Evolutionary conservation across 2,113 vertebrate genomes (phyloP).

Genomic region (Petrocephalus microphthalmus): DNA sequence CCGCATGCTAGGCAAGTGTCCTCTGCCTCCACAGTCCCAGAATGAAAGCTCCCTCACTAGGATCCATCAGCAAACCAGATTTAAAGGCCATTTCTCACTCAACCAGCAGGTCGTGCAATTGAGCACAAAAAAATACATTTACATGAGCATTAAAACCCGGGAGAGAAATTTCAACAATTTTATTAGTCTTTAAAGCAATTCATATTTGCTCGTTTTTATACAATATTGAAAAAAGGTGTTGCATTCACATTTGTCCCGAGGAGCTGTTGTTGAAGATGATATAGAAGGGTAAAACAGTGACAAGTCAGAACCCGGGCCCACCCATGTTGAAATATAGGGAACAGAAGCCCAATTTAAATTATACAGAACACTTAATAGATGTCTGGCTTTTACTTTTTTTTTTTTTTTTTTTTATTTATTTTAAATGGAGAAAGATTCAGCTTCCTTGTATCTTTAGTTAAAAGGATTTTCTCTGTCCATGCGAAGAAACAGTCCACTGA

Average conservation of each 20-base stretch:
- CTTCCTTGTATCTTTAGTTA: constrained; percentile 7
- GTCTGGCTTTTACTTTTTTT: constrained; percentile 46
- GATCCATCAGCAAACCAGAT: constrained; percentile 5
- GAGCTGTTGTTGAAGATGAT: constrained; percentile 81
- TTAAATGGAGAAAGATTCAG: constrained; percentile 11
- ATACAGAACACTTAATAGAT: constrained; percentile 83
- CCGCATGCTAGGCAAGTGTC: neutral
- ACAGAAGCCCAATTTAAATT: constrained; percentile 78
- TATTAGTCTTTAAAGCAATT: constrained; percentile 71
- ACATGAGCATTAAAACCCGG: constrained; percentile 72
- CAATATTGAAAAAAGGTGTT: constrained; percentile 87
- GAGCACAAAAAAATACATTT: constrained; percentile 14
- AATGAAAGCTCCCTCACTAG: neutral
- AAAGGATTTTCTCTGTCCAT: constrained; percentile 34
- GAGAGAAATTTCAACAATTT: constrained; percentile 45
- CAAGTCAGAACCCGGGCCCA: constrained; percentile 88
- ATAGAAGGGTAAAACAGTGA: constrained; percentile 84
- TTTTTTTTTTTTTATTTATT: neutral
- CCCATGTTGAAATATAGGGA: constrained; percentile 80
- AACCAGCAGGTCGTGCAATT: constrained; percentile 5
- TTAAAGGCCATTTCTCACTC: constrained; percentile 30
- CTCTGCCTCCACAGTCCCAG: neutral
- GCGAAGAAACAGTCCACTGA: constrained; percentile 13
- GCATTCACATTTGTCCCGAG: constrained; percentile 95
- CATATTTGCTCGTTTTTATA: constrained; percentile 80